Evolutionary conservation across 2,888 invertebrate species (phyloP), one percentile per base, ranked within the genome.

Genomic region (Malachius bipustulatus): DNA sequence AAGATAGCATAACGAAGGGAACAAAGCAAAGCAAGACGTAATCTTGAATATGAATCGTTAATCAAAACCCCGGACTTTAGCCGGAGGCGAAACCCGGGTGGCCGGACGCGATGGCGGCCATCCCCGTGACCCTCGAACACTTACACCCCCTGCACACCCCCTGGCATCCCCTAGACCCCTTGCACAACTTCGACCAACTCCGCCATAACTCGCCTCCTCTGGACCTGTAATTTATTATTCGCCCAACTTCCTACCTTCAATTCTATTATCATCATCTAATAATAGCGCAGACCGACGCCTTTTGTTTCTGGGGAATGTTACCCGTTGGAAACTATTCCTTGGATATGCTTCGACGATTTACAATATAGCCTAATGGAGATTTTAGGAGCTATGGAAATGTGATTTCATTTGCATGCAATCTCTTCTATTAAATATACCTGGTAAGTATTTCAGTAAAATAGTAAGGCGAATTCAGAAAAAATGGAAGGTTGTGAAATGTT

Each of bases 151-250:
- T 19, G 6, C 6, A 8, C 6, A 19, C 24, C 24, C 24, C 24
- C 24, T n/a, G 24, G 24, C 6, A 19, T n/a, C 24, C 24, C 24
- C 24, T 19, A 6, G 24, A 6, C n/a, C 24, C n/a, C n/a, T n/a
- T n/a, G n/a, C n/a, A n/a, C n/a, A n/a, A n/a, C n/a, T n/a, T n/a
- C n/a, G n/a, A 19, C 24, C n/a, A 19, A 19, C 24, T 19, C n/a
- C 6, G 6, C 24, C 24, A 19, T 19, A 19, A 19, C 40, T 26
- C 35, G 9, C 33, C 30, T 33, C 27, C 39, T 37, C 38, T 45
- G 44, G 47, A 47, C 50, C 47, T 52, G 51, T 56, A 54, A 59
- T 59, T 58, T 57, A 59, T 59, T 58, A 59, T 59, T 59, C 57
- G 54, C 55, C 6, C n/a, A 55, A 57, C 54, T 56, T 57, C 56